phyloP scores from a whole-genome alignment of 2,797 vertebrate species.

The Lepilemur ruficaudatus region DNA sequence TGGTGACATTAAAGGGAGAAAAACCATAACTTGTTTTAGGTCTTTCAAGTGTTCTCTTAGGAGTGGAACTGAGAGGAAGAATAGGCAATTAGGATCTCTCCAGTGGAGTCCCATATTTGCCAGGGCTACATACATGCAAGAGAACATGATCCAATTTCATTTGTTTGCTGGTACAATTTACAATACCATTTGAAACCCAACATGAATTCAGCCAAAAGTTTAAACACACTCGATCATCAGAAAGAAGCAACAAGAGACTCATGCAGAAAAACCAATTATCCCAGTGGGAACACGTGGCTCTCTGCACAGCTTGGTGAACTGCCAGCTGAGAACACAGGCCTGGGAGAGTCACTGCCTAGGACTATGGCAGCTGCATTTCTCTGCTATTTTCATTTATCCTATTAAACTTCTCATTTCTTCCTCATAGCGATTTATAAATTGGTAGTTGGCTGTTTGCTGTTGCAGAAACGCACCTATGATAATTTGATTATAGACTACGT shows the following conservation, averaged over 20 bases:
- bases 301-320: constrained; percentile 39
- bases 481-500: constrained; percentile 44
- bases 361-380: neutral
- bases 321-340: neutral
- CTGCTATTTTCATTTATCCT: neutral
- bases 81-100: constrained; percentile 18
- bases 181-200: constrained; percentile 68
- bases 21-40: neutral
- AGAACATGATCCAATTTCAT: constrained; percentile 59
- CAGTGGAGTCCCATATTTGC: neutral
- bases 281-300: constrained; percentile 64
- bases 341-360: neutral
- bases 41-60: constrained; percentile 3
- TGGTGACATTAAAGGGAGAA: neutral
- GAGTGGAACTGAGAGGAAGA: neutral
- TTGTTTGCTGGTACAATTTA: constrained; percentile 63
- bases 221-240: constrained; percentile 64
- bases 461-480: constrained; percentile 40
- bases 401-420: constrained; percentile 13
- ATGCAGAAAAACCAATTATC: constrained; percentile 78
- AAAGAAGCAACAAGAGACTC: constrained; percentile 63
- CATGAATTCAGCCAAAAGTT: constrained; percentile 64
- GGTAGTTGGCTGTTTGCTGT: neutral
- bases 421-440: constrained; percentile 23
- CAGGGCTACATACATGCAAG: constrained; percentile 7